Base-by-base conservation (phyloP, 2,888 invertebrate genomes). In the Heteropelma amictum region DNA sequence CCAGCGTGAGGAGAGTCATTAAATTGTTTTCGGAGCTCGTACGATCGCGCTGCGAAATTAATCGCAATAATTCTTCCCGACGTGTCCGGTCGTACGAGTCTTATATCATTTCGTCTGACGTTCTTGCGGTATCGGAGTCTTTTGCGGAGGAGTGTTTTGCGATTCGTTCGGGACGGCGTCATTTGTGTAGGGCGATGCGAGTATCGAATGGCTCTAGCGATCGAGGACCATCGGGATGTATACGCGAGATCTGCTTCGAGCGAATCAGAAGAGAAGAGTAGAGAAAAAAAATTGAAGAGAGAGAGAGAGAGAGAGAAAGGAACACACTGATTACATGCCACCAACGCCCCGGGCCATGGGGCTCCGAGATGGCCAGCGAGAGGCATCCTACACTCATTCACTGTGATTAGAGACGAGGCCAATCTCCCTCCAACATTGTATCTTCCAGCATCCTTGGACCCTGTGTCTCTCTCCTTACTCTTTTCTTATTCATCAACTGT, bases 241-340 rank as follows among this genome's bases (percentile, higher is more conserved):
- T 45, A 12, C 54, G 40, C 38, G 38, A 60, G 68, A 68, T 72
- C 19, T 33, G 47, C 42, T 68, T 17, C 21, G 54, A 49, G 33
- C 56, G 26, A 26, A 40, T 61, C 23, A 60, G 69, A 35, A 30
- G 5, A 47, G 38, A 68, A 28, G 53, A 47, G 40, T 60, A 56
- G 47, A 47, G 54, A 45, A 4, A 17, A 33, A 35, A n/a, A 10
- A 53, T 17, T 47, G 49, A 56, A 12, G 58, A 61, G 47, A 64
- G 49, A 49, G 63, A 28, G 42, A 70, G 54, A 70, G 77, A 51
- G 49, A 35, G 35, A 67, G 54, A 72, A 77, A 77, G 73, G 74
- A 77, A 73, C 81, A 81, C 81, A 80, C 76, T 86, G 86, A 86
- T 86, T 86, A 86, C 82, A 86, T 80, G 79, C 76, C 81, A 76